A percentile compares a stretch with the other conserved stretches of the same genome.
These are phyloP conservation scores for Drosophila littoralis DNA, from an alignment of 1,140 invertebrate genomes.

Conservation along the genomic window DNA sequence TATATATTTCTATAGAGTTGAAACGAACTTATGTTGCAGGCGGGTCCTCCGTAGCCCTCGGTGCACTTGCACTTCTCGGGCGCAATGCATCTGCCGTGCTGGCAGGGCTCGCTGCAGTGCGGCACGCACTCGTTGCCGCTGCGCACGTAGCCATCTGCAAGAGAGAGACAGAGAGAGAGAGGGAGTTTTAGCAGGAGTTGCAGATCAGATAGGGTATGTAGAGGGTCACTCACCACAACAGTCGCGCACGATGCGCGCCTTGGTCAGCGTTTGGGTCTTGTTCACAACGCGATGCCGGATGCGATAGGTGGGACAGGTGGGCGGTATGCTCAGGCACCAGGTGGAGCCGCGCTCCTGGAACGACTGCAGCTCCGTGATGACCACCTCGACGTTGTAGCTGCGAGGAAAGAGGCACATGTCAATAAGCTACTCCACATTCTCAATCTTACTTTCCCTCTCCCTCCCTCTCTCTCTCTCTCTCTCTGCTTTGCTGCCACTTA, in stretches of 20 bases:
- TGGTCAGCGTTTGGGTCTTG: constrained; percentile 89
- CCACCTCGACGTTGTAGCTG: constrained; percentile 74
- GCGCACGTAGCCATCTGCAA: constrained; percentile 88
- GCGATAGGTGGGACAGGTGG: constrained; percentile 93
- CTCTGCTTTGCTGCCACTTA: constrained; percentile 43
- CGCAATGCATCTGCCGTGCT: constrained; percentile 93
- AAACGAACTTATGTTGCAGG: constrained; percentile 94
- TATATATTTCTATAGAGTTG: constrained; percentile 30
- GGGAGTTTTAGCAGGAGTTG: no score
- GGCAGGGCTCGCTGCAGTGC: constrained; percentile 91
- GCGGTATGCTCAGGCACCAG: constrained; percentile 93
- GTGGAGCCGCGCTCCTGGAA: constrained; percentile 91
- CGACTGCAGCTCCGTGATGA: constrained; percentile 90
- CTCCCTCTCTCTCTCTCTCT: background rate
- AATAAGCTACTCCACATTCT: background rate
- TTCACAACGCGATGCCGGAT: constrained; percentile 90
- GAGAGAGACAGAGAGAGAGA: background rate
- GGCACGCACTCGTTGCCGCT: constrained; percentile 90
- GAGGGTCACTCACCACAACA: constrained; percentile 88
- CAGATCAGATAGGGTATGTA: no score
- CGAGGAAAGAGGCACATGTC: background rate
- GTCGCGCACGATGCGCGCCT: constrained; percentile 90
- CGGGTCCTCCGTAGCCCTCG: constrained; percentile 93
- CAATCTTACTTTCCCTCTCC: background rate
- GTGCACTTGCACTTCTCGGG: constrained; percentile 95